phyloP scores from a whole-genome alignment of 2,113 vertebrate genomes.

The Chloropsis hardwickii region DNA sequence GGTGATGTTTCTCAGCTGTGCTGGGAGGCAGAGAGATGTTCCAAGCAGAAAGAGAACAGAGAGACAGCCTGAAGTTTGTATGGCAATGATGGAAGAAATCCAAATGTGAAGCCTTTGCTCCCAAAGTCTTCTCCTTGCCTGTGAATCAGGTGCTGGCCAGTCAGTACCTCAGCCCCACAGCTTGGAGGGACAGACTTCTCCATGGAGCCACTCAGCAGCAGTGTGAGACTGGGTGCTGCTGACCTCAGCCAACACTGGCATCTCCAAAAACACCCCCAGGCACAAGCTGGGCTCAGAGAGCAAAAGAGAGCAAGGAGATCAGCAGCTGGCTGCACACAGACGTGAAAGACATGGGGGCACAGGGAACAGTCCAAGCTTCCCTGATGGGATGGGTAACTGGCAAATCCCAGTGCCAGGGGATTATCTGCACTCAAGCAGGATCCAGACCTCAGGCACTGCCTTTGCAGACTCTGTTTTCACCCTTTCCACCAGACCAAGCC shows the following conservation, averaged over 20 bases:
- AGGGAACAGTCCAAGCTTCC: neutral
- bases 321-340: neutral
- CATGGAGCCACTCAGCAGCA: accelerated
- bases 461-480: neutral
- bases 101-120: neutral
- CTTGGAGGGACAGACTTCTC: neutral
- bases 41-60: neutral
- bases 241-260: accelerated
- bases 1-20: neutral
- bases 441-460: neutral
- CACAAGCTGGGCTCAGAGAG: neutral
- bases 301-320: neutral
- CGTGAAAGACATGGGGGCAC: neutral
- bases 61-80: neutral
- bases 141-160: neutral
- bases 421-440: neutral
- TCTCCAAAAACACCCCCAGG: neutral
- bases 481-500: neutral
- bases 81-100: neutral
- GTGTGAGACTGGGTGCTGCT: neutral
- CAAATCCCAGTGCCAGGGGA: neutral
- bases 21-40: neutral
- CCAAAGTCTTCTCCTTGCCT: neutral
- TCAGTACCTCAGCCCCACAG: neutral
- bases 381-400: neutral